These are phyloP conservation scores for Phoxinus dragarum DNA, from an alignment of 2,797 vertebrate genomes.

Conservation along the genomic window DNA sequence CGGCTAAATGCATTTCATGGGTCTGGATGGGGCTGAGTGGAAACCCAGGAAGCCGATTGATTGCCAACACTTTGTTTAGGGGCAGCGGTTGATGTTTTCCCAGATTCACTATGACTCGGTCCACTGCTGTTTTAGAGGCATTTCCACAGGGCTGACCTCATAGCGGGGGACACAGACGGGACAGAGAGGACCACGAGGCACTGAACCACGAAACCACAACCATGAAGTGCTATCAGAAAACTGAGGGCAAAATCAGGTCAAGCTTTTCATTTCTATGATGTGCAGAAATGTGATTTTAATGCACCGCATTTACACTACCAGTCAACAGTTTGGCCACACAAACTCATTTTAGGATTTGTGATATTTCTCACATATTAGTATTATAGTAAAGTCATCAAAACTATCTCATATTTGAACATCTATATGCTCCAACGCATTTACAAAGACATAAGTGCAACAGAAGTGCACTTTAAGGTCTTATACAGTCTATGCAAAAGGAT, in stretches of 20 bases:
- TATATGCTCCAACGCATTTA: background rate
- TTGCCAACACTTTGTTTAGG: slow-evolving; percentile 39
- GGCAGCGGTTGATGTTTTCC: slow-evolving; percentile 26
- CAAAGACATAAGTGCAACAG: background rate
- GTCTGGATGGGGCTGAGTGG: slow-evolving; percentile 19
- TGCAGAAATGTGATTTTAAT: slow-evolving; percentile 7
- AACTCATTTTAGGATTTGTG: background rate
- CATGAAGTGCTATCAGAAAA: slow-evolving; percentile 17
- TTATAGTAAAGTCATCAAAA: background rate
- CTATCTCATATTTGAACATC: background rate
- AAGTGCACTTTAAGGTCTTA: background rate
- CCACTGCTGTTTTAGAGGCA: slow-evolving; percentile 25
- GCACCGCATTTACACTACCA: background rate
- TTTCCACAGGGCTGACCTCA: slow-evolving; percentile 48
- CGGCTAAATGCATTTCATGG: slow-evolving; percentile 36
- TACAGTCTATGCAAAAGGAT: background rate
- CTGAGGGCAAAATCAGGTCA: slow-evolving; percentile 8
- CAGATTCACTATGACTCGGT: slow-evolving; percentile 36
- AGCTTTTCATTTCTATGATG: background rate
- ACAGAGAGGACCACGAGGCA: background rate
- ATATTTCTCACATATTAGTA: background rate
- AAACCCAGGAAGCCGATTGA: slow-evolving; percentile 38
- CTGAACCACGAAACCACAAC: background rate
- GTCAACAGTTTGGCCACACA: slow-evolving; percentile 9
- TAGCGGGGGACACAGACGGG: slow-evolving; percentile 24